Evolutionary conservation across 2,113 vertebrate species (phyloP), one percentile per base, ranked within the genome.

Genomic region (Camelus bactrianus): DNA sequence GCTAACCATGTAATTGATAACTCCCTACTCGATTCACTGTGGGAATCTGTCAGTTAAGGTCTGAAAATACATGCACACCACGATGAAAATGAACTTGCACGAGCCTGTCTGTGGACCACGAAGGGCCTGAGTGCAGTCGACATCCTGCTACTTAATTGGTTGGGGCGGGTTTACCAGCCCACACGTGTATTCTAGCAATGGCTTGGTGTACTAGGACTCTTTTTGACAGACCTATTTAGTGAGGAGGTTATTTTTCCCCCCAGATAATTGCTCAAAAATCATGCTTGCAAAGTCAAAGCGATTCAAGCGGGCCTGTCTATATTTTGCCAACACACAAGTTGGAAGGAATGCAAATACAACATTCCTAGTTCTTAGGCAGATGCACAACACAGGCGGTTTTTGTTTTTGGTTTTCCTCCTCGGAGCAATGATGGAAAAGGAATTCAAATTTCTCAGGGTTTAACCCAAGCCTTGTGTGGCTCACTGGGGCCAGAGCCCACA

Each of bases 1-100:
- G 98, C 98, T 98, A 98, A 98, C 98, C 98, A 97, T 97, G 98
- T 99, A 99, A 98, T 98, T 99, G 98, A 98, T 99, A 98, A 98
- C 98, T 99, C 98, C 98, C 98, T 70, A 94, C 97, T 97, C 98
- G 98, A 97, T 97, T 98, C 98, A 97, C 98, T 83, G 98, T 98
- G 98, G 98, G 98, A 96, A 98, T 96, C 98, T 98, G 98, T 99
- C 98, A 99, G 98, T 98, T 98, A 98, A 96, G 98, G 98, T 97
- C 98, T 98, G 98, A 98, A 98, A 98, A 98, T 98, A 98, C 98
- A 98, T 12, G 98, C 96, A 92, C 93, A n/a, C 97, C 67, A 32
- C 98, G 96, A 98, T 97, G 98, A 98, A 98, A 99, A 99, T 98
- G 98, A 99, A 98, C 98, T 98, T 98, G 97, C 98, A 98, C 93